phyloP scores from a whole-genome alignment of 2,888 invertebrate genomes.

The Lagria hirta region DNA sequence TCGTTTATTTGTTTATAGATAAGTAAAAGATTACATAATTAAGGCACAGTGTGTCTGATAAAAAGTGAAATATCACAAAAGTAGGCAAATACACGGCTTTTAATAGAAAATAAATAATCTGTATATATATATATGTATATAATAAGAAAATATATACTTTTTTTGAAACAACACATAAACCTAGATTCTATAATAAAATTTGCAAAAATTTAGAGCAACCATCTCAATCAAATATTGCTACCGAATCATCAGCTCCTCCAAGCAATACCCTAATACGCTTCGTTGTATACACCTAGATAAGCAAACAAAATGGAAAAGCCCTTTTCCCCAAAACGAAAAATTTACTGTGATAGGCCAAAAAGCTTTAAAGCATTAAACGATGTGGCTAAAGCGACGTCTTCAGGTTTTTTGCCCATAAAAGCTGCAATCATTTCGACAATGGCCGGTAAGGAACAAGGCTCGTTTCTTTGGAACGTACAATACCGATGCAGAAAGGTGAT shows the following conservation, averaged over 20 bases:
- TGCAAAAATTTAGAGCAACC: no score
- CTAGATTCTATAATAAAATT: no score
- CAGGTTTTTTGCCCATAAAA: conserved; percentile 81
- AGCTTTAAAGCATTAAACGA: conserved; percentile 90
- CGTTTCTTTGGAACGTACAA: conserved; percentile 94
- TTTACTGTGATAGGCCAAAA: conserved; percentile 77
- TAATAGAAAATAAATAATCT: no score
- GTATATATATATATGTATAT: no score
- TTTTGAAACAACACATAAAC: no score
- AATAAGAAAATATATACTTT: no score
- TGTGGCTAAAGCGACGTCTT: conserved; percentile 86
- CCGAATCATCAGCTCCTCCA: no score
- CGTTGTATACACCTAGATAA: no score
- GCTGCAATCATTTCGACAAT: conserved; percentile 94
- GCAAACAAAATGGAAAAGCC: conserved; percentile 3
- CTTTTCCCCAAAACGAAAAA: neutral
- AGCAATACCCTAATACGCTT: no score
- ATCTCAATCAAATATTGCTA: no score
- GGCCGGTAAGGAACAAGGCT: conserved; percentile 91
- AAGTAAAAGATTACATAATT: conserved; percentile 31
- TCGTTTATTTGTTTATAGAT: no score
- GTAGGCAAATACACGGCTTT: conserved; percentile 26
- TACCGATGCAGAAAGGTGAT: conserved; percentile 82
- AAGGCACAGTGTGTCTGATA: conserved; percentile 35
- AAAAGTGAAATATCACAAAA: conserved; percentile 32